Evolutionary conservation across 1,140 invertebrate genomes (phyloP).

Genomic region (Adelges cooleyi): DNA sequence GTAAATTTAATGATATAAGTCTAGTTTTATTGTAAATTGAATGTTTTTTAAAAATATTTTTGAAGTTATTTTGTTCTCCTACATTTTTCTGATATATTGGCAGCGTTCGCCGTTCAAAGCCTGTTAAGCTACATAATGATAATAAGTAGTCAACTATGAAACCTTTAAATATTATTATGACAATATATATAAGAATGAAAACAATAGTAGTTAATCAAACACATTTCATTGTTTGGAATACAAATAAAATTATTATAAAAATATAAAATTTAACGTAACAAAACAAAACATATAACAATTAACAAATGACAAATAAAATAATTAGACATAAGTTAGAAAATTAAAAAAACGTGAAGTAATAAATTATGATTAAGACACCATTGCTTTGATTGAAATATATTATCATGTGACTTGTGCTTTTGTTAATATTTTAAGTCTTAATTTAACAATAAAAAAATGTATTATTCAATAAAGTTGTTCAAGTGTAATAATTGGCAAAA

Average conservation of each 20-base stretch:
- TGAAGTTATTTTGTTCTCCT: too few species aligned
- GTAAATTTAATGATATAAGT: too few species aligned
- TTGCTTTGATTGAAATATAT: background rate
- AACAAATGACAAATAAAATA: background rate
- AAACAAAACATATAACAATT: constrained; percentile 17
- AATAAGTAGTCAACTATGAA: too few species aligned
- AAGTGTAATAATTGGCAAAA: background rate
- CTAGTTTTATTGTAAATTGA: too few species aligned
- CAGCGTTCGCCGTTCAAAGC: too few species aligned
- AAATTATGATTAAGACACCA: constrained; percentile 10
- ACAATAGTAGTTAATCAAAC: background rate
- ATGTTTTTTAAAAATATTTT: too few species aligned
- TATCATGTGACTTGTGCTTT: constrained; percentile 4
- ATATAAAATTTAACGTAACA: constrained; percentile 4
- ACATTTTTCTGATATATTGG: too few species aligned
- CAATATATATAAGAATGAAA: too few species aligned
- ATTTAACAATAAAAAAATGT: constrained; percentile 1
- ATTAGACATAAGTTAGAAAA: constrained; percentile 22
- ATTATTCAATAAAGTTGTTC: background rate
- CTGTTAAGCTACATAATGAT: too few species aligned
- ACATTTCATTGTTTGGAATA: background rate
- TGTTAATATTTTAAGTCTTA: constrained; percentile 3
- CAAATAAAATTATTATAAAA: constrained; percentile 3
- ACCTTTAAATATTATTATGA: too few species aligned
- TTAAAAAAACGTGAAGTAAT: constrained; percentile 19